phyloP scores from a whole-genome alignment of 2,888 invertebrate species.

The Pocota personata region DNA sequence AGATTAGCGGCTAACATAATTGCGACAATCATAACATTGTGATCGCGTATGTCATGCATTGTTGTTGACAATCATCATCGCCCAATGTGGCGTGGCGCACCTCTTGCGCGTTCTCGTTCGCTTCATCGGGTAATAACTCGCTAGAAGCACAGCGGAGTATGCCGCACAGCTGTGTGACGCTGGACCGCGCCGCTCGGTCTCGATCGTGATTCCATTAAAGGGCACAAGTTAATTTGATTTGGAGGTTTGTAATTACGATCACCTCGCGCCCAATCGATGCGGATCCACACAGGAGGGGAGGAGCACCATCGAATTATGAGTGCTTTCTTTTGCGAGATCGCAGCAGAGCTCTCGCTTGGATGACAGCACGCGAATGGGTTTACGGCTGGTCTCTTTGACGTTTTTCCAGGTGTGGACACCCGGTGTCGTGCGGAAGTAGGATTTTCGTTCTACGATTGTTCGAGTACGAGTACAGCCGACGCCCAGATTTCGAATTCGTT shows the following conservation, averaged over 20 bases:
- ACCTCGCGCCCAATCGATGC: conserved; percentile 43
- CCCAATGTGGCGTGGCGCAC: conserved; percentile 62
- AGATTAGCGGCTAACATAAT: conserved; percentile 71
- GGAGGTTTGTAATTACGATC: conserved; percentile 70
- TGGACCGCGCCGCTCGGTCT: conserved; percentile 49
- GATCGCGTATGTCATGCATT: conserved; percentile 73
- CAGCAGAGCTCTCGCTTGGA: conserved; percentile 36
- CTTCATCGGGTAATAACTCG: conserved; percentile 13
- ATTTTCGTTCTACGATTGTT: conserved; percentile 4
- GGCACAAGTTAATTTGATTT: conserved; percentile 73
- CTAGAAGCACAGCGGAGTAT: neutral
- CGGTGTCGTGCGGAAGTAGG: neutral
- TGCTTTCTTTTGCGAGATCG: conserved; percentile 46
- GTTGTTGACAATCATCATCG: conserved; percentile 72
- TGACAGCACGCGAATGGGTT: conserved; percentile 39
- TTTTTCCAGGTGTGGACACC: conserved; percentile 70
- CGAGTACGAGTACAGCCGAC: conserved; percentile 26
- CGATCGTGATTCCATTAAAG: conserved; percentile 72
- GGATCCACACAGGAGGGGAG: neutral
- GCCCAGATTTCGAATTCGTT: conserved; percentile 54
- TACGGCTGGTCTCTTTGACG: conserved; percentile 45
- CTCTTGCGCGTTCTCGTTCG: conserved; percentile 45
- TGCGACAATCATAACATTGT: conserved; percentile 72
- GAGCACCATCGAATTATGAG: conserved; percentile 40
- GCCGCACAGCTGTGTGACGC: conserved; percentile 24